phyloP scores from a whole-genome alignment of 2,888 invertebrate genomes.

The Blera fallax region DNA sequence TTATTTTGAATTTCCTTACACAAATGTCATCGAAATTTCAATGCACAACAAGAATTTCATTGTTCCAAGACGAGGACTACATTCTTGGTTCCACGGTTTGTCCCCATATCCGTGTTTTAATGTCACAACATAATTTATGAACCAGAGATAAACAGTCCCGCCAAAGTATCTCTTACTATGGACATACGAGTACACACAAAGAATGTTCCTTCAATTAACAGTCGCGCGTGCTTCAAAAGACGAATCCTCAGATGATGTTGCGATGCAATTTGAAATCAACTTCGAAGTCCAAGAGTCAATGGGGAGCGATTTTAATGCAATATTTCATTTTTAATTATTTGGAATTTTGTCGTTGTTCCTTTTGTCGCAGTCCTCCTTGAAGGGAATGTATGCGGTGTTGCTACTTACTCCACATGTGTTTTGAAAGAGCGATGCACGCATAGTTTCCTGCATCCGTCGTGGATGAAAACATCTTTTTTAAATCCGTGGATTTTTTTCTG shows the following conservation, averaged over 20 bases:
- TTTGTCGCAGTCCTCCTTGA: background rate
- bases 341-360: background rate
- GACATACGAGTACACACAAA: constrained; percentile 19
- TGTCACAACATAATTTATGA: constrained; percentile 56
- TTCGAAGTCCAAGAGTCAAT: constrained; percentile 41
- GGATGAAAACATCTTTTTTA: background rate
- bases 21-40: constrained; percentile 30
- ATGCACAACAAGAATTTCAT: constrained; percentile 38
- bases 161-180: constrained; percentile 43
- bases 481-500: background rate
- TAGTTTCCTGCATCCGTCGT: constrained; percentile 59
- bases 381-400: constrained; percentile 21
- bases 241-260: background rate
- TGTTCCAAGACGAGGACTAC: constrained; percentile 18
- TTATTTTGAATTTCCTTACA: constrained; percentile 12
- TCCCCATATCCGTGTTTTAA: constrained; percentile 39
- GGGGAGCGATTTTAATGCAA: constrained; percentile 45
- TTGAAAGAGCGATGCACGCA: constrained; percentile 7
- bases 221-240: constrained; percentile 67
- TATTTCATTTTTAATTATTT: constrained; percentile 62
- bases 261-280: constrained; percentile 3
- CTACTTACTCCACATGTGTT: constrained; percentile 39
- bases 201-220: constrained; percentile 64
- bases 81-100: background rate
- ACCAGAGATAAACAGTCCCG: constrained; percentile 43